These are phyloP conservation scores for Danionella cerebrum DNA, from an alignment of 2,113 vertebrate species.

Conservation along the genomic window DNA sequence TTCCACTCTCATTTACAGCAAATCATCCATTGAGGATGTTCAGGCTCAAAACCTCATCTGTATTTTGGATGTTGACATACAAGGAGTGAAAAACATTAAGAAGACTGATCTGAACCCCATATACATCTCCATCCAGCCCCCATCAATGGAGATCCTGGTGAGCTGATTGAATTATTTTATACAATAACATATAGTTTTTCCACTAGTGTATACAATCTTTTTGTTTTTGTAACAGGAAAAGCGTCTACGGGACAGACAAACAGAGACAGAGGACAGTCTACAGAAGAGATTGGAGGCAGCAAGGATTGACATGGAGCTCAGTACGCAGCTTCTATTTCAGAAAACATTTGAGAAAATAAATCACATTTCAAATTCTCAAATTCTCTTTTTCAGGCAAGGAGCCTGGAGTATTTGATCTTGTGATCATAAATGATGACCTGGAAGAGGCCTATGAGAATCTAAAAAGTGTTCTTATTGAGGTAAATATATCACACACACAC, in stretches of 20 bases:
- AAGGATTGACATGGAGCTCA: conserved; percentile 79
- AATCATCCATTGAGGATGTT: conserved; percentile 79
- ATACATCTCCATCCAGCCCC: conserved; percentile 89
- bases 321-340: conserved; percentile 61
- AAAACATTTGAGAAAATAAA: too few species aligned
- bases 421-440: conserved; percentile 85
- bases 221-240: conserved; percentile 69
- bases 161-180: conserved; percentile 21
- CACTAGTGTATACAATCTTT: not conserved
- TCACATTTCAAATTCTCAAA: too few species aligned
- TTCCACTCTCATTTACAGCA: conserved; percentile 56
- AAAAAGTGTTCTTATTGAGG: conserved; percentile 75
- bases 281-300: conserved; percentile 77
- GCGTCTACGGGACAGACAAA: conserved; percentile 79
- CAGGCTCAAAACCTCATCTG: conserved; percentile 89
- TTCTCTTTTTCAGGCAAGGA: conserved; percentile 71
- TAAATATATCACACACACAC: conserved; percentile 58
- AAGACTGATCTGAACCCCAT: conserved; percentile 84
- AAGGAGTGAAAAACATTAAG: conserved; percentile 90
- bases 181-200: not conserved
- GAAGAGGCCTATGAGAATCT: conserved; percentile 77
- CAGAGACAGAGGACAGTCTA: conserved; percentile 85
- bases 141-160: conserved; percentile 82
- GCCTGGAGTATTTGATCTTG: conserved; percentile 80
- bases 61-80: conserved; percentile 90